Percentiles rank a stretch among this genome's conserved stretches.
Evolutionary conservation across 2,797 vertebrate species (phyloP).

Genomic region (Chaenodraco wilsoni): DNA sequence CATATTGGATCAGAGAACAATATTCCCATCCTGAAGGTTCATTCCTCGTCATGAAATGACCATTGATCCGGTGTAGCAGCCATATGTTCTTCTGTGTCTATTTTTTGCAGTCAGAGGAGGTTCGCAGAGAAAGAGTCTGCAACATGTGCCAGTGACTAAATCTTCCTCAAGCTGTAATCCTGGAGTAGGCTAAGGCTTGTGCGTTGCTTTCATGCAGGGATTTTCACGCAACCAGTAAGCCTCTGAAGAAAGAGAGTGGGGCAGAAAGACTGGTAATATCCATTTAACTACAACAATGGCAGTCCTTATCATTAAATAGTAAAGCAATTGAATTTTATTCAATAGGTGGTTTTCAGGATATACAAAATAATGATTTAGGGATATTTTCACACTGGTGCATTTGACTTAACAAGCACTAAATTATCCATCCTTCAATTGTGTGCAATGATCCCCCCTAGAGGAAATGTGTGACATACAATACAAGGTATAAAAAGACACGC

Average conservation of each 20-base stretch:
- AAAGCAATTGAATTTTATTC: neutral
- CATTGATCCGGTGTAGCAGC: slow-evolving; percentile 20
- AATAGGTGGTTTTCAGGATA: neutral
- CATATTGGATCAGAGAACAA: slow-evolving; percentile 11
- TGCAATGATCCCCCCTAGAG: slow-evolving; percentile 62
- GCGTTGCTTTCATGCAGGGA: slow-evolving; percentile 81
- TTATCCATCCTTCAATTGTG: slow-evolving; percentile 12
- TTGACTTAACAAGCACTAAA: slow-evolving; percentile 17
- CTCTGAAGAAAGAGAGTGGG: slow-evolving; percentile 59
- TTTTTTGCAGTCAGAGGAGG: slow-evolving; percentile 24
- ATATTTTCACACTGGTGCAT: neutral
- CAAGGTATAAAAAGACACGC: neutral
- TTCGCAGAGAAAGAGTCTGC: slow-evolving; percentile 58
- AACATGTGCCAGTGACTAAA: slow-evolving; percentile 85
- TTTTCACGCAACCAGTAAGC: slow-evolving; percentile 82
- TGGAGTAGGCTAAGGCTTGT: slow-evolving; percentile 67
- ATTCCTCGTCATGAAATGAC: slow-evolving; percentile 33
- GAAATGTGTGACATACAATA: slow-evolving; percentile 32
- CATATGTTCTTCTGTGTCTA: slow-evolving; percentile 17
- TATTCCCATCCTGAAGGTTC: slow-evolving; percentile 32
- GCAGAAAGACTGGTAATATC: slow-evolving; percentile 21
- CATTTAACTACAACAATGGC: neutral
- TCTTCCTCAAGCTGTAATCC: slow-evolving; percentile 90
- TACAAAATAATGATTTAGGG: neutral
- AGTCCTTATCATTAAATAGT: slow-evolving; percentile 1